Percentiles rank a stretch among this genome's conserved stretches.
Conservation (phyloP, 2,113 vertebrate species). For the Pseudorectes ferrugineus region DNA sequence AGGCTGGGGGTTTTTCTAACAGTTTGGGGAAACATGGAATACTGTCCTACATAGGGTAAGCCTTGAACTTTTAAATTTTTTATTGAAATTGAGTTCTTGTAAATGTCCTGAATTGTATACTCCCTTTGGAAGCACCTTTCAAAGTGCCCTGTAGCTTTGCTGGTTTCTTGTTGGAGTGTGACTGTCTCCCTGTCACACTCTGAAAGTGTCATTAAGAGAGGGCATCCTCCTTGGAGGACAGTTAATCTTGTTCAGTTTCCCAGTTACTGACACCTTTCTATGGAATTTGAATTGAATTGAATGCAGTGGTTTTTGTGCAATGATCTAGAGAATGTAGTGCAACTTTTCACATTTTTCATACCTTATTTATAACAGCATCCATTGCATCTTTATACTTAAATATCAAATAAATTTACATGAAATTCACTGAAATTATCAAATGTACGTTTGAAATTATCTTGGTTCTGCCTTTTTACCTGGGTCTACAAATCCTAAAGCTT, state of each 20-base stretch:
- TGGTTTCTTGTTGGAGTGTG: not conserved
- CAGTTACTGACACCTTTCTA: not conserved
- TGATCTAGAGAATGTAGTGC: not conserved
- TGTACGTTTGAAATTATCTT: not conserved
- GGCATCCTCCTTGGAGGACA: not conserved
- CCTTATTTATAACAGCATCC: not conserved
- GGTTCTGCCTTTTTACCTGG: not conserved
- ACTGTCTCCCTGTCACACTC: not conserved
- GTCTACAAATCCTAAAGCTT: not conserved
- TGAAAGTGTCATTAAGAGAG: not conserved
- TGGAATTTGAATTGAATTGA: not conserved
- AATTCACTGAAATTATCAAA: not conserved
- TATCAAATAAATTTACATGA: not conserved
- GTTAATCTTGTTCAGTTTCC: not conserved
- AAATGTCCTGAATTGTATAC: not conserved
- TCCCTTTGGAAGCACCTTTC: not conserved
- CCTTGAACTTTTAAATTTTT: not conserved
- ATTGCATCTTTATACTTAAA: not conserved
- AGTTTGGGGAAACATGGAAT: not conserved
- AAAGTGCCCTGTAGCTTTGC: not conserved
- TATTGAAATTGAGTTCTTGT: not conserved
- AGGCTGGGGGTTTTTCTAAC: accelerated
- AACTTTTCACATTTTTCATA: not conserved
- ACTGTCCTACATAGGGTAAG: not conserved
- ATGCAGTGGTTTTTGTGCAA: not conserved